phyloP scores from a whole-genome alignment of 2,113 vertebrate genomes.

The Arvicanthis niloticus region DNA sequence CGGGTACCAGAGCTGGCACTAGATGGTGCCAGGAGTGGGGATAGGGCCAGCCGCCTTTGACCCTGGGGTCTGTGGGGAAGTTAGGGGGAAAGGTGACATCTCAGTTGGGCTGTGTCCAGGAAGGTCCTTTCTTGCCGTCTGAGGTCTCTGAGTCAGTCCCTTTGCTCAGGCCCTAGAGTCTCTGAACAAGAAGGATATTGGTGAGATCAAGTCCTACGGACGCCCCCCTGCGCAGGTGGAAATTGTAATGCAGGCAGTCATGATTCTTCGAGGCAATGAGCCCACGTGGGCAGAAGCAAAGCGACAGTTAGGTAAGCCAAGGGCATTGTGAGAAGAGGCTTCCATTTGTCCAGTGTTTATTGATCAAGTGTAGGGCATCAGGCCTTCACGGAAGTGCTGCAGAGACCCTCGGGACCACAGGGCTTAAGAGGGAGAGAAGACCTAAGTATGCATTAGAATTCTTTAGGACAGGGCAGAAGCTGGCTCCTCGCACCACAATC shows the following conservation, averaged over 20 bases:
- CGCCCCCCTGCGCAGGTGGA: conserved; percentile 92
- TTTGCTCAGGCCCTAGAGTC: conserved; percentile 90
- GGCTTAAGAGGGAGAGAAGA: not conserved
- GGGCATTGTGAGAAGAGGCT: not conserved
- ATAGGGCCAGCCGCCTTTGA: not conserved
- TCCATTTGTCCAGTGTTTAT: not conserved
- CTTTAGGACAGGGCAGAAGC: conserved; percentile 32
- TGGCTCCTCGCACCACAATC: not conserved
- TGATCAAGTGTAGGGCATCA: not conserved
- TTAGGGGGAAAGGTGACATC: not conserved
- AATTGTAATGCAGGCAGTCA: conserved; percentile 95
- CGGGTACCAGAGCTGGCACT: conserved; percentile 84
- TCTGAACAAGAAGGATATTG: conserved; percentile 95
- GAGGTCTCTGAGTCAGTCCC: not conserved
- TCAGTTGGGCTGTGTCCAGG: not conserved
- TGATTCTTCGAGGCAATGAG: conserved; percentile 93
- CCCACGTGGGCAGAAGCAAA: conserved; percentile 95
- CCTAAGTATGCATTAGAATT: not conserved
- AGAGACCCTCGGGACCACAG: not conserved
- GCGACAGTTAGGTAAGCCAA: conserved; percentile 92
- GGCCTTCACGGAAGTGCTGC: not conserved
- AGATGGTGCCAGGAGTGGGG: not conserved
- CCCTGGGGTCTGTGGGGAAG: not conserved
- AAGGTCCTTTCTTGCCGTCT: not conserved
- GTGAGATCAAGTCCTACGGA: conserved; percentile 94